These are phyloP conservation scores for Trichonephila clavata DNA, from an alignment of 1,140 invertebrate genomes.

Conservation along the genomic window DNA sequence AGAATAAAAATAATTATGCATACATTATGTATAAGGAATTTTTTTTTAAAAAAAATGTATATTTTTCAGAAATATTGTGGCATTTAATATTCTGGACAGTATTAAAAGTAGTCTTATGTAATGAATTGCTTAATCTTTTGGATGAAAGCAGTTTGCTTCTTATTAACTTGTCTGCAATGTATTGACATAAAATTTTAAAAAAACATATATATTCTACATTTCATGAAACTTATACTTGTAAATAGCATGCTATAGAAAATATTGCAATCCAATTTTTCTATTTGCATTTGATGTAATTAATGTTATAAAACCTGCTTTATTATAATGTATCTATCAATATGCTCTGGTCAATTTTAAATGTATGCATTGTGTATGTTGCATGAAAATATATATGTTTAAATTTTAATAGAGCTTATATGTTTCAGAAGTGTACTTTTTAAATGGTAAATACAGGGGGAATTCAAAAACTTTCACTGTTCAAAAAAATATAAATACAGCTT, in stretches of 20 bases:
- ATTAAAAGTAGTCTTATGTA: too few relatives aligned
- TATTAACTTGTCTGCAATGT: too few relatives aligned
- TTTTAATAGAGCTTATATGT: not conserved
- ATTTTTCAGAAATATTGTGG: too few relatives aligned
- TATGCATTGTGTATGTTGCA: constrained; percentile 22
- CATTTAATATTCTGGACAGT: too few relatives aligned
- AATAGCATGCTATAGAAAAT: constrained; percentile 4
- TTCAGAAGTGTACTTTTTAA: not conserved
- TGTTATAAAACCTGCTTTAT: constrained; percentile 22
- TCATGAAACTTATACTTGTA: not conserved
- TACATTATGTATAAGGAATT: too few relatives aligned
- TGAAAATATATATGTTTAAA: not conserved
- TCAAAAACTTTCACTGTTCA: too few relatives aligned
- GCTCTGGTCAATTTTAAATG: not conserved
- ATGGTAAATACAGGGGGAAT: not conserved
- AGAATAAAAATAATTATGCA: too few relatives aligned
- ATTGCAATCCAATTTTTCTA: not conserved
- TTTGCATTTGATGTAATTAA: not conserved
- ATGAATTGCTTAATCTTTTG: too few relatives aligned
- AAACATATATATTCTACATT: not conserved
- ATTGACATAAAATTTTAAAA: too few relatives aligned
- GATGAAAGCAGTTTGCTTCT: too few relatives aligned
- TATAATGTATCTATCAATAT: not conserved
- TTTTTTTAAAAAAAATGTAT: too few relatives aligned
- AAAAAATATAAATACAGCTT: too few relatives aligned